Conservation (phyloP, 2,113 vertebrate genomes). For the Gallinago paraguaiae region DNA sequence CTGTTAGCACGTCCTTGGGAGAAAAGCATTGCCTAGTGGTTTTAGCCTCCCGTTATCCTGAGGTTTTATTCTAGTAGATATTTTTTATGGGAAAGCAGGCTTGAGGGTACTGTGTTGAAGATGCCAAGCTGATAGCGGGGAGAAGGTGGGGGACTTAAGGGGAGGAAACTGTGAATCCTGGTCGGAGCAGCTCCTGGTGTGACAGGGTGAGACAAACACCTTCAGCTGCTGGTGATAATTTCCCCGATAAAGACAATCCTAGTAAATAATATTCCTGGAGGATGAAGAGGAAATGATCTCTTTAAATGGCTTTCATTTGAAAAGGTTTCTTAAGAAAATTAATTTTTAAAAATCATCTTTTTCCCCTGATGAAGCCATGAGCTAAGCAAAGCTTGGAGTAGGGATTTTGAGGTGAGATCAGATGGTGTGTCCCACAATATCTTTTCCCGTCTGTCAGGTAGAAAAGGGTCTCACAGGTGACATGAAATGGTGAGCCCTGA, state of each 20-base stretch:
- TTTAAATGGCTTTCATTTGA: not conserved
- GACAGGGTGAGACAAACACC: not conserved
- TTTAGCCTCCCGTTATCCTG: not conserved
- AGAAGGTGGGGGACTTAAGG: not conserved
- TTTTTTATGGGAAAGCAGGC: not conserved
- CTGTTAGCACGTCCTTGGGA: not conserved
- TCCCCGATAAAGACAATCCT: not conserved
- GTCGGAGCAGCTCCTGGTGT: not conserved
- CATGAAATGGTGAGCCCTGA: not conserved
- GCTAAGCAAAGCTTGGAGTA: not conserved
- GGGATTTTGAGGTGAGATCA: not conserved
- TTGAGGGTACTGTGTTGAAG: not conserved
- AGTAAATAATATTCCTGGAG: not conserved
- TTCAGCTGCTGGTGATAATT: not conserved
- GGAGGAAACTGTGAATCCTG: not conserved
- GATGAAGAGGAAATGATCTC: accelerated
- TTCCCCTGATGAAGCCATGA: not conserved
- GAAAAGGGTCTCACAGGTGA: not conserved
- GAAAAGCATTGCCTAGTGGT: not conserved
- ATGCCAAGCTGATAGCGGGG: not conserved
- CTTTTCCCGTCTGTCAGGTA: not conserved
- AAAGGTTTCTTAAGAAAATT: not conserved
- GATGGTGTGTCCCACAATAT: accelerated
- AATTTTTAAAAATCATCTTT: not conserved
- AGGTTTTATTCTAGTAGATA: not conserved